These are phyloP conservation scores for Patella vulgata DNA, from an alignment of 1,140 invertebrate species.

Conservation along the genomic window DNA sequence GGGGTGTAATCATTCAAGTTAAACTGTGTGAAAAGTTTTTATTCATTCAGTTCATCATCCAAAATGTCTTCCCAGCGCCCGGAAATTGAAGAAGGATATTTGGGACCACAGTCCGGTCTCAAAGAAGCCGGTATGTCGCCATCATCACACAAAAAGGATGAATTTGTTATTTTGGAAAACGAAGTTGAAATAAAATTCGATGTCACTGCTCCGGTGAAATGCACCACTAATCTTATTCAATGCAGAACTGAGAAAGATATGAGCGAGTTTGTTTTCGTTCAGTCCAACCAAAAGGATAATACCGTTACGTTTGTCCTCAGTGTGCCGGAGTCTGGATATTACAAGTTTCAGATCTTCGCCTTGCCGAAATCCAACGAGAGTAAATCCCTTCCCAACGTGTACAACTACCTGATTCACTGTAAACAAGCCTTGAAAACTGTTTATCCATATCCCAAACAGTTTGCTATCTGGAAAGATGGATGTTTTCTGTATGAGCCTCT, in stretches of 20 bases:
- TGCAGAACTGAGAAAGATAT: constrained; percentile 32
- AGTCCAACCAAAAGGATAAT: constrained; percentile 30
- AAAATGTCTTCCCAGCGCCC: constrained; percentile 26
- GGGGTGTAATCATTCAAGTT: too few relatives aligned
- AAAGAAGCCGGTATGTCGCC: constrained; percentile 41
- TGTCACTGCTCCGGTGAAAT: constrained; percentile 38
- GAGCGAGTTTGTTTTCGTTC: constrained; percentile 52
- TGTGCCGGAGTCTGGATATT: constrained; percentile 52
- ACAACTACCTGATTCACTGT: constrained; percentile 60
- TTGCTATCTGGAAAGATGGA: constrained; percentile 65
- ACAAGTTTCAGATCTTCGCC: constrained; percentile 63
- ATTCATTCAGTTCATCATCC: too few relatives aligned
- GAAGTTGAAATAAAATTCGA: constrained; percentile 45
- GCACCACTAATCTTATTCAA: constrained; percentile 50
- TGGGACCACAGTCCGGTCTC: constrained; percentile 56
- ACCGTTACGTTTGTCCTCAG: constrained; percentile 39
- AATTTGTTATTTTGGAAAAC: constrained; percentile 24
- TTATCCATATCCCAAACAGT: constrained; percentile 60
- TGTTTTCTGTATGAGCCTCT: constrained; percentile 57
- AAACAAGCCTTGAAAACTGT: constrained; percentile 24
- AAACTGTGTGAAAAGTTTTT: too few relatives aligned
- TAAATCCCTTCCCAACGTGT: constrained; percentile 61
- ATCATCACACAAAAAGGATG: constrained; percentile 14
- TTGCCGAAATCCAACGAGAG: constrained; percentile 43
- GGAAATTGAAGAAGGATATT: constrained; percentile 55